Percentiles rank a stretch among this genome's conserved stretches.
phyloP scores from a whole-genome alignment of 2,113 vertebrate genomes.

The Nyctereutes procyonoides region DNA sequence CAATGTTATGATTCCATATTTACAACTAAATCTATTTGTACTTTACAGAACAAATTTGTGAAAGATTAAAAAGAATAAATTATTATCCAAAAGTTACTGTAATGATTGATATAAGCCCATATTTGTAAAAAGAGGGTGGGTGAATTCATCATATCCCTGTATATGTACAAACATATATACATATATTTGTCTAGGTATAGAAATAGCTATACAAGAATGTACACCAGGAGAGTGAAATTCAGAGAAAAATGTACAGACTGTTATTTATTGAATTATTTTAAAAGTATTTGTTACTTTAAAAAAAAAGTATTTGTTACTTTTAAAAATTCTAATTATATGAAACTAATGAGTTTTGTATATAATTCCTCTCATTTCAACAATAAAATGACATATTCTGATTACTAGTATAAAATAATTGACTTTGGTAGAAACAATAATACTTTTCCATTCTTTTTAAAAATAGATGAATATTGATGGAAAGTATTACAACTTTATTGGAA shows the following conservation, averaged over 20 bases:
- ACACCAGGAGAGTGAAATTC: background rate
- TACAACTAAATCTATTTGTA: background rate
- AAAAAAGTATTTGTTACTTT: background rate
- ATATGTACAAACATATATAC: background rate
- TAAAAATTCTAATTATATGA: background rate
- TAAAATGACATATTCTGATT: background rate
- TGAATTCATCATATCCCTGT: background rate
- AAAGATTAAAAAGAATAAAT: background rate
- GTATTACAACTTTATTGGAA: background rate
- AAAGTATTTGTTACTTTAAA: background rate
- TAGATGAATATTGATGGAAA: background rate
- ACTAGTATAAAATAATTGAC: background rate
- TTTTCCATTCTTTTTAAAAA: background rate
- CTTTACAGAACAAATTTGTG: conserved; percentile 8
- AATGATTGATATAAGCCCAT: background rate
- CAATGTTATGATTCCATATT: background rate
- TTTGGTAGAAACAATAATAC: background rate
- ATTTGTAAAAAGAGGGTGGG: background rate
- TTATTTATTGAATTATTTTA: conserved; percentile 2
- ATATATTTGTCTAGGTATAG: background rate
- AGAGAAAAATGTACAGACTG: background rate
- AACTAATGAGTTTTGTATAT: background rate
- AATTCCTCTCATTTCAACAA: background rate
- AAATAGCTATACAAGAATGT: background rate
- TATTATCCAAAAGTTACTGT: background rate